Conservation (phyloP, 2,113 vertebrate species). For the Mormyrus iriodes region DNA sequence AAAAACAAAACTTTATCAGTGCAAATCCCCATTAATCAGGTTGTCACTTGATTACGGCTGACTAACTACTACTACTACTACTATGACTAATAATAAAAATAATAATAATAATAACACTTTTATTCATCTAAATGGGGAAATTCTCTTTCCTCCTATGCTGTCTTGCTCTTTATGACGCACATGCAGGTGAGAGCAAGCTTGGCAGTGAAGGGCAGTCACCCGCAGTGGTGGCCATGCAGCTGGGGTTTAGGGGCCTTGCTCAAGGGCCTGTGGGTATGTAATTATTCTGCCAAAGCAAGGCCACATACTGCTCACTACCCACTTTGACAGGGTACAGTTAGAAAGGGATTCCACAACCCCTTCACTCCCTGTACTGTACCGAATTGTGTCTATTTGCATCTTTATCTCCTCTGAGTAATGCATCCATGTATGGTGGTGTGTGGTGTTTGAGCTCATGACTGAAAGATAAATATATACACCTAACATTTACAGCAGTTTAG, state of each 20-base stretch:
- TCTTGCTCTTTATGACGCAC: background rate
- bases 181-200: background rate
- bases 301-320: background rate
- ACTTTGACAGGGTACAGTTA: background rate
- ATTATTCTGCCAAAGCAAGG: background rate
- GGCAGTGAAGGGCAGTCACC: background rate
- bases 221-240: background rate
- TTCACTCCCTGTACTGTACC: background rate
- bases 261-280: background rate
- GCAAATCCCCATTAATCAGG: too few relatives aligned
- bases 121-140: too few relatives aligned
- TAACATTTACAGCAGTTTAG: background rate
- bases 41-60: background rate
- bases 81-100: too few relatives aligned
- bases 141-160: background rate
- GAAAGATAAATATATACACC: background rate
- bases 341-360: background rate
- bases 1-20: too few relatives aligned
- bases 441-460: background rate
- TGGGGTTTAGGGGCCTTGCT: background rate
- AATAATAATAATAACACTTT: background rate
- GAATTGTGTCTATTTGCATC: background rate
- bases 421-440: background rate
- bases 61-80: background rate
- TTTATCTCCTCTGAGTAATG: background rate